Base-by-base conservation (phyloP, 2,797 vertebrate genomes). In the Onychomys arenicola region DNA sequence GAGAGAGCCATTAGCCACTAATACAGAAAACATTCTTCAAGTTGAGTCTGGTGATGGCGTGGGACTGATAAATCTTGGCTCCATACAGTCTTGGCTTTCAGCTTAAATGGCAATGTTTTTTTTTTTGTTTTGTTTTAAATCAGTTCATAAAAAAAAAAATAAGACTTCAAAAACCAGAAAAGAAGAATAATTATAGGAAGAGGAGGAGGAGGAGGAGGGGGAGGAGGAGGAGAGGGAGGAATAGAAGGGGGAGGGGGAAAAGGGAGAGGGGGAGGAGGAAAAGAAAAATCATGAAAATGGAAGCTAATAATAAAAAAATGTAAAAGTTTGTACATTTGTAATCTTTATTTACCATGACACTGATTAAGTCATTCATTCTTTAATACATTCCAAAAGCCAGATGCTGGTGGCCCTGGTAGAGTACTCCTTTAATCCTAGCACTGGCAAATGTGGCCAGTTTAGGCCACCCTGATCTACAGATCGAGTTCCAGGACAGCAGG, bases 141-240 rank as follows among this genome's bases (percentile, higher is more conserved):
- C 6, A 8, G 25, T 16, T 49, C 1, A 2, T 49, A 17, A 80
- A 6, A 46, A 17, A 80, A 6, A 46, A 61, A 27, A 2, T 29
- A 76, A 43, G 23, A 2, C 25, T 76, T 9, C 2, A 29, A 29
- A 29, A 29, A 46, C 25, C 25, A 46, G 29, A 25, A 27, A 8
- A 71, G 67, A n/a, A 10, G 17, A 71, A 71, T 3, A 37, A 37
- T 2, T 11, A 7, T 2, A 57, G 13, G n/a, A 9, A 4, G 17
- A 32, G 29, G 29, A 12, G 32, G 29, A 21, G 17, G 17, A 7
- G n/a, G 34, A 16, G 7, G 0, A 17, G n/a, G 13, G 17, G 2
- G 14, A 0, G 19, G 67, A n/a, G 3, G 34, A 14, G 6, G 27
- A 27, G 11, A 10, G 4, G 1, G 5, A 59, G 6, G 19, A 23